phyloP scores from a whole-genome alignment of 2,797 vertebrate species.

The Hoplostethus mediterraneus region DNA sequence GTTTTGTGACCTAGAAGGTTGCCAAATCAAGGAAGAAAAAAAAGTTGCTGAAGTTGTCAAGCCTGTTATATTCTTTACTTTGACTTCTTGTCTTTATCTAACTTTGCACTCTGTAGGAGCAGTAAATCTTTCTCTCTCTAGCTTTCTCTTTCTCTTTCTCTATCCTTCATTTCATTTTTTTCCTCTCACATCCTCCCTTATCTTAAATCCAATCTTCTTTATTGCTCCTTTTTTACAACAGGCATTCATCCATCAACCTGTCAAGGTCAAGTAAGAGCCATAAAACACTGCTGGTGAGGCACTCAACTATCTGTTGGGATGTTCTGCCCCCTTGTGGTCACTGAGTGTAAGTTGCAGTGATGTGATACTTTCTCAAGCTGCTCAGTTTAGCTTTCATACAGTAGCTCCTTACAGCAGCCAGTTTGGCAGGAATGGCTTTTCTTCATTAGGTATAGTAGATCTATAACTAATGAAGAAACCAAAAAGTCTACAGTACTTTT shows the following conservation, averaged over 20 bases:
- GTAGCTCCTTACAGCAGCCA: too few relatives aligned
- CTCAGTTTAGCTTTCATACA: too few relatives aligned
- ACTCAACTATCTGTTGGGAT: conserved; percentile 18
- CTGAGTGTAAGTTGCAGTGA: neutral
- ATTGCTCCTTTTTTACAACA: conserved; percentile 19
- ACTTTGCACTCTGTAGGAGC: neutral
- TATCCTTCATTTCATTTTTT: neutral
- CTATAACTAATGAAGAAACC: too few relatives aligned
- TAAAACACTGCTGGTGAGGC: neutral
- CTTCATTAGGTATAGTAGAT: too few relatives aligned
- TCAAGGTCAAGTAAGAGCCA: conserved; percentile 31
- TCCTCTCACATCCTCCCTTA: conserved; percentile 21
- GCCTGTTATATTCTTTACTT: conserved; percentile 58
- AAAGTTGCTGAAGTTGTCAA: conserved; percentile 51
- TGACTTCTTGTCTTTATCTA: neutral
- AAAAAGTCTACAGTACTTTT: too few relatives aligned
- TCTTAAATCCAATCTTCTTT: conserved; percentile 23
- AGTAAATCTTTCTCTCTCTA: neutral
- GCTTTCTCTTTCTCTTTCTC: neutral
- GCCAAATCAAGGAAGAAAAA: conserved; percentile 40
- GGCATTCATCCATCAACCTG: conserved; percentile 31
- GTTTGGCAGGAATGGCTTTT: too few relatives aligned
- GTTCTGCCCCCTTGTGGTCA: conserved; percentile 59
- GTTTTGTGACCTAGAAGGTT: conserved; percentile 46
- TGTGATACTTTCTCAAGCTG: neutral